phyloP scores from a whole-genome alignment of 2,113 vertebrate genomes.

The Grammomys dolichurus region DNA sequence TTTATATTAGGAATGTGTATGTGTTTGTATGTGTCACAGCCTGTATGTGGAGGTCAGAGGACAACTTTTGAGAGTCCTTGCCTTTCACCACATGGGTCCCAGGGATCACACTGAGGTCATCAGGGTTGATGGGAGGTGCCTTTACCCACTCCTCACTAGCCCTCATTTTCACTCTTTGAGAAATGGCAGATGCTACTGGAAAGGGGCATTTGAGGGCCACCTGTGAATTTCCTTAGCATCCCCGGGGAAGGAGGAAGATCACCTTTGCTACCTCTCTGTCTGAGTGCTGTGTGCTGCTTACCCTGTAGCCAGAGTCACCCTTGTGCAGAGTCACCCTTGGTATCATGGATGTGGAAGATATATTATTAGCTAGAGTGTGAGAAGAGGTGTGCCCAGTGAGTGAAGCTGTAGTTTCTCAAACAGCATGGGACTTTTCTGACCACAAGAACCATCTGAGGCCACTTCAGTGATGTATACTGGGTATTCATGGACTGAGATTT shows the following conservation, averaged over 20 bases:
- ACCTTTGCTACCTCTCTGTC: not conserved
- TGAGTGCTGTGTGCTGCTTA: not conserved
- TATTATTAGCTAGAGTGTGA: not conserved
- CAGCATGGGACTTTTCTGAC: not conserved
- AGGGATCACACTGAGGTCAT: not conserved
- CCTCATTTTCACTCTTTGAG: not conserved
- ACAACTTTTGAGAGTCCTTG: not conserved
- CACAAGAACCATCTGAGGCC: not conserved
- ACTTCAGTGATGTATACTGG: rapidly evolving
- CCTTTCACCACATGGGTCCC: not conserved
- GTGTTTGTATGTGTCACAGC: not conserved
- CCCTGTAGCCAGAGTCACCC: not conserved
- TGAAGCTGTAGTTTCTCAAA: rapidly evolving
- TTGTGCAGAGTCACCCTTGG: no score
- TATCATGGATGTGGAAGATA: not conserved
- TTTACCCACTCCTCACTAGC: not conserved
- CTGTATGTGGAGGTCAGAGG: not conserved
- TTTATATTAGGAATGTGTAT: not conserved
- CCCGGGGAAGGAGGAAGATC: rapidly evolving
- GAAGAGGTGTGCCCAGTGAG: not conserved
- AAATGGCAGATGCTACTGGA: not conserved
- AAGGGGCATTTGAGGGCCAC: no score
- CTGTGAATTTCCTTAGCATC: not conserved
- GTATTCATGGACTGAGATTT: not conserved
- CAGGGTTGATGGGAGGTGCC: not conserved